Evolutionary conservation across 2,797 vertebrate genomes (phyloP), one percentile per base, ranked within the genome.

Genomic region (Phyllotis vaccarum): DNA sequence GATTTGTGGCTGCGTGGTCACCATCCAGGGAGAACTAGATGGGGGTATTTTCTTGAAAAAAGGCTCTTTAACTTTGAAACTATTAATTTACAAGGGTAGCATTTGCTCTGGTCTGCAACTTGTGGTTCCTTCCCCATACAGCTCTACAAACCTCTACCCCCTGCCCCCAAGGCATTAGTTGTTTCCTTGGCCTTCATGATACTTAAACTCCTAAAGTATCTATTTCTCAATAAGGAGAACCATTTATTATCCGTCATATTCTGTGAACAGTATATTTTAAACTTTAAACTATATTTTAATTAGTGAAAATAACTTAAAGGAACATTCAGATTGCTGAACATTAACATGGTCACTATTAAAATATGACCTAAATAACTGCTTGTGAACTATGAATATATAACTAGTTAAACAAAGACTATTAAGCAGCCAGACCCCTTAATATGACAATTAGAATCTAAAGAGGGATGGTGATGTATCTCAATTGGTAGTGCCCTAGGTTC

Each of bases 351-450:
- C 0, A 0, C 72, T 46, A 81, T 6, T 95, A 60, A 97, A 97
- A 96, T 95, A 96, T 95, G 88, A 93, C 97, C 94, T 85, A 91
- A 93, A 93, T 95, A 96, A 91, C 31, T 96, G 96, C 72, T 96
- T 93, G 93, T 97, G 80, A 97, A 98, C 97, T 97, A 95, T 95
- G 80, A 82, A 98, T 90, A 96, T 75, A 96, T 97, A 98, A 98
- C 90, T 96, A 85, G 93, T 96, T 82, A 95, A 79, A 93, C 90
- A 92, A 88, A 93, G 78, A 94, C 89, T 34, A 92, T 79, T 95
- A 95, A 97, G 93, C 54, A 87, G 90, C 90, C 95, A 89, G 64
- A 88, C 86, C 94, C 75, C 75, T 97, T 76, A 94, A 78, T 87
- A 92, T 74, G 91, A 95, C 72, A 93, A 94, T 85, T 91, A 96